Evolutionary conservation across 2,113 vertebrate species (phyloP), one percentile per base, ranked within the genome.

Genomic region (Gallinago media): DNA sequence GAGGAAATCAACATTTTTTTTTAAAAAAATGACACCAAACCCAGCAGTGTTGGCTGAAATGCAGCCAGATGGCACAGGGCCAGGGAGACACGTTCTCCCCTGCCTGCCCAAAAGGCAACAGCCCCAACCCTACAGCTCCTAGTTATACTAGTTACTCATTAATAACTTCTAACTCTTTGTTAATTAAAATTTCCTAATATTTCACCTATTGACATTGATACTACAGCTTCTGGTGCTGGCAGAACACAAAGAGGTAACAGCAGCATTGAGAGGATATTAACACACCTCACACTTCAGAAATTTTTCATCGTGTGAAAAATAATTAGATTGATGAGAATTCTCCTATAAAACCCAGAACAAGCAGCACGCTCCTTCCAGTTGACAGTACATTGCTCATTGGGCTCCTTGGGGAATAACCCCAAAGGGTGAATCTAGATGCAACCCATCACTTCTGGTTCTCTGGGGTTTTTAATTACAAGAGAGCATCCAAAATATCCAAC

Each of bases 141-240:
- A 67, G 25, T 34, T 75, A 78, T 0, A 89, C 31, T 16, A 92
- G 90, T 92, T 81, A 85, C 72, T 85, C 46, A 73, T 96, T 90
- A 86, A 11, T 47, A 42, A 54, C 14, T 26, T 65, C 17, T 38
- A 85, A 79, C 34, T 29, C 40, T 75, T 56, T 12, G 26, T 88
- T 83, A 93, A 92, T 89, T 72, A 68, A 52, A 65, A 36, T 49
- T 83, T 65, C 65, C 62, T 94, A 95, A 90, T 62, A 90, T 65
- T 90, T 83, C 42, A 95, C 54, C 66, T 72, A 89, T 31, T 89
- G 74, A 73, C 74, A 90, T 52, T 15, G 23, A 71, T 21, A n/a
- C 23, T 18, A 63, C 21, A 82, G 42, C 56, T 55, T 70, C 63
- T 59, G 61, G 77, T 1, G n/a, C 23, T 8, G 68, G 74, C 34